Base-by-base conservation (phyloP, 2,888 invertebrate genomes). In the Pogonocherus hispidulus region DNA sequence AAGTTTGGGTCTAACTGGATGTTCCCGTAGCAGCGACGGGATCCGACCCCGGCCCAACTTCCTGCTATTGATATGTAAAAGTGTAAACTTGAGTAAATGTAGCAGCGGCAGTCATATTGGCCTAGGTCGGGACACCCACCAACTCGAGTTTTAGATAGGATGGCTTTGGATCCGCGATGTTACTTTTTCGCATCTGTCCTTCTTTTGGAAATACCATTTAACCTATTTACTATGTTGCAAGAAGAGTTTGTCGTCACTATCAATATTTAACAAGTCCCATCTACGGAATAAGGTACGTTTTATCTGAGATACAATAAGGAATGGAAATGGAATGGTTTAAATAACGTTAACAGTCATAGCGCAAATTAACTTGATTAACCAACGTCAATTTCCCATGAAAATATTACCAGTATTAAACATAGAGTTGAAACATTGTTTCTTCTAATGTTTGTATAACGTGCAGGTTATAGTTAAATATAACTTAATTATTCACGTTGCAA, bases 41-140 rank as follows among this genome's bases (percentile, higher is more conserved):
- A 73, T 70, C 72, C 71, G 70, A 66, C 68, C 41, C 65, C 69
- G 69, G 75, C 76, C 76, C 70, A 74, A 77, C 76, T 77, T 76
- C 77, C 76, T 72, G 72, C 76, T 76, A 78, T 80, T 79, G 80
- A 79, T 79, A 80, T 80, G 78, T 78, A 80, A 80, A 80, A 80
- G 78, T 79, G 78, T 74, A 78, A 79, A 78, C 76, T 77, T 76
- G 74, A 77, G 74, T 74, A 78, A 76, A 76, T 77, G 76, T 74
- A 73, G 74, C 75, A 67, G 75, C 62, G 69, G 69, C 85, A 86
- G n/a, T 87, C 76, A 1, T 87, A 87, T 44, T 87, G 86, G 1
- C 86, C 87, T 23, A 87, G 86, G 5, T 83, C 82, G 70, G 87
- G 82, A 1, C 85, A 84, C 8, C 59, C 59, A 47, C 46, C 14